phyloP scores from a whole-genome alignment of 2,113 vertebrate genomes.

The Balaeniceps rex region DNA sequence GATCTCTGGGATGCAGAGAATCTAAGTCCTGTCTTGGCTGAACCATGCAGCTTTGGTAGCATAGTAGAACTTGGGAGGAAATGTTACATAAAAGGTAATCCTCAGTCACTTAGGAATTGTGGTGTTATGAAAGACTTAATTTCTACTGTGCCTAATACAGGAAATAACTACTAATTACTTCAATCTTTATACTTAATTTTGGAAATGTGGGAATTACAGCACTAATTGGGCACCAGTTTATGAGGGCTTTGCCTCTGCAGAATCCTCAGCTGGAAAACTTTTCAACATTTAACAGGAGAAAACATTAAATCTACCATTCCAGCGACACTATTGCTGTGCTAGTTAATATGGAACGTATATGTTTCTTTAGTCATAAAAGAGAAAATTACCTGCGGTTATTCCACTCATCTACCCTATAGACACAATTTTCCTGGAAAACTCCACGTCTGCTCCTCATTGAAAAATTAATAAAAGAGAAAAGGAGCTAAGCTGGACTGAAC shows the following conservation, averaged over 20 bases:
- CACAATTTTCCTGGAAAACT: neutral
- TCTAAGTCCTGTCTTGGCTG: neutral
- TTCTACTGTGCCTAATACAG: neutral
- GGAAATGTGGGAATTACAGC: neutral
- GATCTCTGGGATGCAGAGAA: neutral
- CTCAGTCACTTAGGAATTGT: neutral
- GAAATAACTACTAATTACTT: conserved; percentile 42
- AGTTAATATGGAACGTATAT: neutral
- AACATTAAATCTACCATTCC: neutral
- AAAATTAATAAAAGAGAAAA: neutral
- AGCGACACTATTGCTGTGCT: neutral
- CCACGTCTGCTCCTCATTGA: neutral
- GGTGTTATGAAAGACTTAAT: conserved; percentile 6
- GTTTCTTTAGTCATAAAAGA: neutral
- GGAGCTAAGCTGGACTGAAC: neutral
- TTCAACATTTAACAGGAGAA: neutral
- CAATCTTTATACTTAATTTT: conserved; percentile 15
- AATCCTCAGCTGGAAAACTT: neutral
- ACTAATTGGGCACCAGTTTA: neutral
- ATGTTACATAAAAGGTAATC: conserved; percentile 12
- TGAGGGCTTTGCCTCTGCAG: neutral
- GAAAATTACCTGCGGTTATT: neutral
- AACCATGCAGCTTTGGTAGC: neutral
- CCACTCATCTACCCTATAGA: neutral
- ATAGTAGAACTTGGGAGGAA: neutral